These are phyloP conservation scores for Platypus cylindrus DNA, from an alignment of 2,888 invertebrate species.

Conservation along the genomic window DNA sequence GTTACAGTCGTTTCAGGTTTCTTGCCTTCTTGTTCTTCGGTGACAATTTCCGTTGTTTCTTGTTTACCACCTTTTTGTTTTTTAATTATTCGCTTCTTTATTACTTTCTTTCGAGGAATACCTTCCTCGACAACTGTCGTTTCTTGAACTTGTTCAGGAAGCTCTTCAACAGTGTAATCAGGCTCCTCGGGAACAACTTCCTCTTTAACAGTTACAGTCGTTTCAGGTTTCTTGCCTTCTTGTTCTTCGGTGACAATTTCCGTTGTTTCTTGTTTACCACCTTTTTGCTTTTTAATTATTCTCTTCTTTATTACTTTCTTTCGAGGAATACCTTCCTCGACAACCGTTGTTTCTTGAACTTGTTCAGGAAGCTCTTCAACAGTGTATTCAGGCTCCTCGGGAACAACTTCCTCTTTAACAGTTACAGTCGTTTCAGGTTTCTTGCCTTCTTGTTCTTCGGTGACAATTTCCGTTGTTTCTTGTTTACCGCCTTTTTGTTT, in stretches of 20 bases:
- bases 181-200: constrained; percentile 20
- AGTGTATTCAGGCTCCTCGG: constrained; percentile 16
- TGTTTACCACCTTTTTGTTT: constrained; percentile 32
- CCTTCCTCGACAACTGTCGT: constrained; percentile 18
- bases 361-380: constrained; percentile 24
- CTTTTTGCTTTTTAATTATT: constrained; percentile 17
- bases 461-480: constrained; percentile 37
- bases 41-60: constrained; percentile 25
- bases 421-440: constrained; percentile 30
- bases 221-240: constrained; percentile 35
- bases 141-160: constrained; percentile 21
- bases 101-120: constrained; percentile 19
- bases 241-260: constrained; percentile 33
- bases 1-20: constrained; percentile 21
- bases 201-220: constrained; percentile 30
- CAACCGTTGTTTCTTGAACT: constrained; percentile 28
- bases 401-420: constrained; percentile 18
- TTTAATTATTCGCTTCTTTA: constrained; percentile 32
- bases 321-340: constrained; percentile 21
- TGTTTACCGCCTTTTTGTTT: constrained; percentile 35
- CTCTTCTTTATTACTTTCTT: constrained; percentile 26
- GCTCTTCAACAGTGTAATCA: constrained; percentile 16
- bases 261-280: constrained; percentile 22
- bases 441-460: constrained; percentile 31
- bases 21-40: constrained; percentile 16